Base-by-base conservation (phyloP, 2,888 invertebrate species). In the Cheilosia pagana region DNA sequence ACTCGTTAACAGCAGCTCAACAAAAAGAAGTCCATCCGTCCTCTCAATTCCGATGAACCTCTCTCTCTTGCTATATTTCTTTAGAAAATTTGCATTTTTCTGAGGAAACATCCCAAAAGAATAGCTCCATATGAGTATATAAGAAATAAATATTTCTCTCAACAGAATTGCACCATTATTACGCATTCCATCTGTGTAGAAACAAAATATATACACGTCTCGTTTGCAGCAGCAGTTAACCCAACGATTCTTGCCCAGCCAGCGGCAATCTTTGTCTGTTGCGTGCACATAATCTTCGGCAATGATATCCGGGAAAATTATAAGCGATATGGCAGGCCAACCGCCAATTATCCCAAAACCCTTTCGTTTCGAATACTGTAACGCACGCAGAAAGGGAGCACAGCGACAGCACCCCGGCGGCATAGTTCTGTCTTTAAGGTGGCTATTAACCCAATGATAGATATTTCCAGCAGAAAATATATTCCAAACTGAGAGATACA, bases 351-450 rank as follows among this genome's bases (percentile, higher is more conserved):
- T 81, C 65, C 28, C n/a, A 60, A 35, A 41, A 31, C 41, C 43
- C 41, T 50, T 31, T 45, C 43, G 31, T 10, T 45, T 25, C 6
- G 31, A 43, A 77, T 77, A 82, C 85, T 85, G 81, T 85, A 85
- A 85, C 75, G 85, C 85, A 85, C 28, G 28, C 85, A 60, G 31
- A 23, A 39, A 53, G 19, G 6, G 14, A 50, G 31, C 14, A 21
- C 72, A 68, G 35, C 35, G 35, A 35, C 57, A 71, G 78, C 14
- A 55, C 28, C 81, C 85, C 85, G 81, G 81, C 85, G 85, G 85
- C 85, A 81, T 85, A 85, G 85, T 85, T 81, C 85, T 81, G 85
- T 85, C 85, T 85, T 85, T 85, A 81, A 85, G 85, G 85, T 85
- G 85, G 85, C 85, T 81, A 85, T 85, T 85, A 85, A 76, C 85